Evolutionary conservation across 2,888 invertebrate genomes (phyloP), one percentile per base, ranked within the genome.

Genomic region (Drosophila anomalata): DNA sequence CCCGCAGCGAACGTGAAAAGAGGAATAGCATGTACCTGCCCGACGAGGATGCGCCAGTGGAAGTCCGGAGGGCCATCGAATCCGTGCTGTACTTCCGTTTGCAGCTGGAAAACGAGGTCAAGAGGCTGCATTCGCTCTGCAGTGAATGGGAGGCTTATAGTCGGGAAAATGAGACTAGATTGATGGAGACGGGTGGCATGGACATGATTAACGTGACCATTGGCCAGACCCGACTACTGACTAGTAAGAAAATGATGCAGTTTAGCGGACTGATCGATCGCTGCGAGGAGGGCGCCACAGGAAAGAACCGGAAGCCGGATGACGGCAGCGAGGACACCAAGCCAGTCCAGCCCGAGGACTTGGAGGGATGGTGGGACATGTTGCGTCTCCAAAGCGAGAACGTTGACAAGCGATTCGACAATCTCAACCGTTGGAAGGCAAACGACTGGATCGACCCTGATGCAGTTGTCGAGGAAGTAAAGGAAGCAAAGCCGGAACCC

Each of bases 201-300:
- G 93, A 93, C 75, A 91, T 93, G 89, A 94, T 97, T 20, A 93
- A 95, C 84, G 94, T 95, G 26, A 94, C 95, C 0, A 93, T 95
- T 60, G 96, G 96, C 0, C 96, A 96, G 91, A 95, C 96, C 0
- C 93, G 93, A 65, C 91, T 97, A n/a, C 91, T 97, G 4, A 93
- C 95, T 1, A 93, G 92, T 11, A 95, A 96, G 83, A 96, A 96
- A 87, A 95, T 96, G 76, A 92, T 94, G 85, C 95, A 96, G 89
- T 96, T 96, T 86, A 91, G 92, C 36, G 93, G 93, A 17, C 90
- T 95, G 2, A 94, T 93, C 17, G 89, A 92, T 51, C 84, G 90
- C 0, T 92, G 88, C 75, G 91, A 91, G 42, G 65, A 81, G 0
- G 79, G 88, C 0, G 86, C 79, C 0, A 79, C 59, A 0, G 78